Evolutionary conservation across 1,140 invertebrate genomes (phyloP).

Genomic region (Matsumurasca onukii): DNA sequence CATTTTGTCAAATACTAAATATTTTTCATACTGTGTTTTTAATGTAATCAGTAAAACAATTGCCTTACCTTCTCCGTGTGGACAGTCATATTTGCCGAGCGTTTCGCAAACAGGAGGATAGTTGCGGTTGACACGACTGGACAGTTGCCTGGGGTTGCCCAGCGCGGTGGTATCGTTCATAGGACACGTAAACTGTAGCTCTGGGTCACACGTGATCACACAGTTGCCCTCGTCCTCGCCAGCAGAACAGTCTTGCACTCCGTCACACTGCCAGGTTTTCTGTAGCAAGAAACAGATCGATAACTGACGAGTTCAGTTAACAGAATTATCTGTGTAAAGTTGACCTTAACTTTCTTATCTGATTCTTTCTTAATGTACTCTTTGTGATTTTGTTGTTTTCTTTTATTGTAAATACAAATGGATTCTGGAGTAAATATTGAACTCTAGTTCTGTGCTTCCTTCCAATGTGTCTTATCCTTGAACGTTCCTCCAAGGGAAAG

Average conservation of each 20-base stretch:
- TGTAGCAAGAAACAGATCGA: constrained; percentile 55
- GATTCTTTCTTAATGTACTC: too few relatives aligned
- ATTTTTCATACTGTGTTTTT: too few relatives aligned
- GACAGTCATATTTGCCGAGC: constrained; percentile 73
- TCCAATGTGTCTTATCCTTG: too few relatives aligned
- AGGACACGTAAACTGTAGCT: constrained; percentile 66
- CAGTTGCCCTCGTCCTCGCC: constrained; percentile 81
- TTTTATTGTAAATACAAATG: too few relatives aligned
- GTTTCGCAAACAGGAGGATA: constrained; percentile 63
- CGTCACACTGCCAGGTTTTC: constrained; percentile 80
- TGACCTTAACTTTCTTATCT: too few relatives aligned
- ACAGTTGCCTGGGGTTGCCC: neutral
- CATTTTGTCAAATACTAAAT: too few relatives aligned
- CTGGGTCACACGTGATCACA: constrained; percentile 62
- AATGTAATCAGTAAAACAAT: too few relatives aligned
- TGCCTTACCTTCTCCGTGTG: constrained; percentile 60
- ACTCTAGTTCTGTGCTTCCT: too few relatives aligned
- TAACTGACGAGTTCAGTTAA: neutral
- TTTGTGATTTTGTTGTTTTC: too few relatives aligned
- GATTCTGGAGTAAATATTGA: too few relatives aligned
- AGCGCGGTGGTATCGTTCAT: constrained; percentile 32
- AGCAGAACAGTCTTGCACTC: constrained; percentile 77
- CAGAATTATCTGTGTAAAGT: neutral
- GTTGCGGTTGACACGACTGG: neutral
- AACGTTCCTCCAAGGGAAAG: too few relatives aligned